Conservation (phyloP, 1,140 invertebrate species). For the Sitophilus oryzae region DNA sequence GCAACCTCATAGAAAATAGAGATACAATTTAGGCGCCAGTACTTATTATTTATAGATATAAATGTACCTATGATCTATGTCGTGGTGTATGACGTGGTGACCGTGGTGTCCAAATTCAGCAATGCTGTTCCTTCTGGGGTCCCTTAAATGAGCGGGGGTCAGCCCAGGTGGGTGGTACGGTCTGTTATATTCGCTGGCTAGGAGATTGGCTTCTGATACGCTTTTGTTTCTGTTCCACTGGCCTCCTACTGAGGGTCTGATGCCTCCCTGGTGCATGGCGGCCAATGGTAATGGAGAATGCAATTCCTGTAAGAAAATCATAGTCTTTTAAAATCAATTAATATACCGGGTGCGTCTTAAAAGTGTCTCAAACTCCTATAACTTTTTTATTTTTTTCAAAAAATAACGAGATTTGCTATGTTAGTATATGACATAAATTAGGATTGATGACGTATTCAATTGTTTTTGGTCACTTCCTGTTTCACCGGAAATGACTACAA, state of each 20-base stretch:
- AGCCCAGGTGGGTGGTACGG: slow-evolving; percentile 23
- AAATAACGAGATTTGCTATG: too few species aligned
- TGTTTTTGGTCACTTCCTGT: too few species aligned
- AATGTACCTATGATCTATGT: slow-evolving; percentile 46
- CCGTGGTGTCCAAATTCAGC: slow-evolving; percentile 55
- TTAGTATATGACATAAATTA: too few species aligned
- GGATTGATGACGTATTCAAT: too few species aligned
- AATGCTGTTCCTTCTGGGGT: slow-evolving; percentile 57
- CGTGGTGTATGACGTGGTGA: slow-evolving; percentile 35
- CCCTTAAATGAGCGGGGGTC: slow-evolving; percentile 42
- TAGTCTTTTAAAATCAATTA: too few species aligned
- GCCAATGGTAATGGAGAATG: slow-evolving; percentile 45
- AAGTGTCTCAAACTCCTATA: too few species aligned
- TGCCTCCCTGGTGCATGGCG: slow-evolving; percentile 53
- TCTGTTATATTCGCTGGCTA: slow-evolving; percentile 51
- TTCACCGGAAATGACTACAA: too few species aligned
- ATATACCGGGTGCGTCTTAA: too few species aligned
- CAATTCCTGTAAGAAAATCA: neutral
- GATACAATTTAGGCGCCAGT: neutral
- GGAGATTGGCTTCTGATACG: slow-evolving; percentile 69
- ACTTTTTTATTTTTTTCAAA: too few species aligned
- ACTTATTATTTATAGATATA: neutral
- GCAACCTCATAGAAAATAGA: neutral
- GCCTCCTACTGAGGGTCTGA: slow-evolving; percentile 41
- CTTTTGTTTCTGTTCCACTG: slow-evolving; percentile 57